These are phyloP conservation scores for Thunnus maccoyii DNA, from an alignment of 2,113 vertebrate genomes.

Conservation along the genomic window DNA sequence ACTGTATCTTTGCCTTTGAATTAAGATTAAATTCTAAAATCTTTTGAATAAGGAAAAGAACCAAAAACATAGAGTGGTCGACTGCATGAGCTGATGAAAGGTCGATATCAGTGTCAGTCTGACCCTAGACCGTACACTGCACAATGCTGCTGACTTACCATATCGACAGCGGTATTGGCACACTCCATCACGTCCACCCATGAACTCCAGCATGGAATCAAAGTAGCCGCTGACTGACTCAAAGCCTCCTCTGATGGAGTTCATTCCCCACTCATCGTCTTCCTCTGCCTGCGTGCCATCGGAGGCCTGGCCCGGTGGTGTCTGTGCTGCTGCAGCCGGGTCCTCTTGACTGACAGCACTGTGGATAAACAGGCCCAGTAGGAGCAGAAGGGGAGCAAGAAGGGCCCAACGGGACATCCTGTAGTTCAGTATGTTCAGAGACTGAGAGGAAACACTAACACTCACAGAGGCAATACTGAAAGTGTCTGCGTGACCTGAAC, in stretches of 20 bases:
- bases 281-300: conserved; percentile 41
- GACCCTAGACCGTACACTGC: neutral
- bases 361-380: conserved; percentile 78
- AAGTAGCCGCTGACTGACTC: conserved; percentile 92
- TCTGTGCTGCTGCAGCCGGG: neutral
- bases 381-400: conserved; percentile 64
- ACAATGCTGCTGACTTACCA: conserved; percentile 73
- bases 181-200: conserved; percentile 93
- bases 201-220: conserved; percentile 92
- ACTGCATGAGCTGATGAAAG: neutral
- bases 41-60: neutral
- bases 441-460: conserved; percentile 4
- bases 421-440: conserved; percentile 18
- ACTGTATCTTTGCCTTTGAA: too few relatives aligned
- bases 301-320: conserved; percentile 13
- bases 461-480: conserved; percentile 37
- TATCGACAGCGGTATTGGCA: conserved; percentile 94
- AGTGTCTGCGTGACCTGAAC: conserved; percentile 66
- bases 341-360: conserved; percentile 60
- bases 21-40: too few relatives aligned
- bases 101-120: neutral
- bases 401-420: conserved; percentile 66
- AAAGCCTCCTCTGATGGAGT: conserved; percentile 88
- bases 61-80: neutral
- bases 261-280: conserved; percentile 88